Percentiles rank a stretch among this genome's conserved stretches.
These are phyloP conservation scores for Tadarida brasiliensis DNA, from an alignment of 2,797 vertebrate genomes.

Conservation along the genomic window DNA sequence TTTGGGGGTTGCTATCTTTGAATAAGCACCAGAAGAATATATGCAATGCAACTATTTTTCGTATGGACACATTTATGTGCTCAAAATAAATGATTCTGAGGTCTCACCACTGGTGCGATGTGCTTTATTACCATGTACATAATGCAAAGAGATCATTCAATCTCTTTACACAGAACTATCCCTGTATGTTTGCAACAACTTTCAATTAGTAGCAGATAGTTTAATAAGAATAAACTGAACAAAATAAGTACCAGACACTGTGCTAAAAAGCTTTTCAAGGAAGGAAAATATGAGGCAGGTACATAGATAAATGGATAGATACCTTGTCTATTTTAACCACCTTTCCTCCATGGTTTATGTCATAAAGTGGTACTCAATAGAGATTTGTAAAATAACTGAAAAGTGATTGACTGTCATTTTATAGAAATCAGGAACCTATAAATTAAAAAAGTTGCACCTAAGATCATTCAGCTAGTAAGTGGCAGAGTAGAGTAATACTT, in stretches of 20 bases:
- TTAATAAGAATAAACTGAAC: neutral
- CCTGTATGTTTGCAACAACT: neutral
- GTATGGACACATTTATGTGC: neutral
- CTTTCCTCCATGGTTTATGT: neutral
- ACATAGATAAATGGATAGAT: neutral
- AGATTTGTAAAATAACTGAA: slow-evolving; percentile 21
- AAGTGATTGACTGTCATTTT: neutral
- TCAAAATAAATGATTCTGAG: slow-evolving; percentile 32
- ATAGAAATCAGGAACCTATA: neutral
- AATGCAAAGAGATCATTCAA: neutral
- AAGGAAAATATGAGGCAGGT: neutral
- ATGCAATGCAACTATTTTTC: neutral
- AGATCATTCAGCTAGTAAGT: neutral
- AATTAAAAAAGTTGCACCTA: neutral
- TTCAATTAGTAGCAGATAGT: neutral
- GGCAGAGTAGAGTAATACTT: neutral
- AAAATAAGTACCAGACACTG: neutral
- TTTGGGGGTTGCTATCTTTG: neutral
- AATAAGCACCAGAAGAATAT: neutral
- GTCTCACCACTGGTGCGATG: neutral
- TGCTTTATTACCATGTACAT: neutral
- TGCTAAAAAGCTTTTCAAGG: neutral
- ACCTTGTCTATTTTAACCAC: neutral
- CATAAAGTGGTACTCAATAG: neutral
- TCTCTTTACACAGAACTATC: neutral